Evolutionary conservation across 2,797 vertebrate species (phyloP), one percentile per base, ranked within the genome.

Genomic region (Eulemur mongoz): DNA sequence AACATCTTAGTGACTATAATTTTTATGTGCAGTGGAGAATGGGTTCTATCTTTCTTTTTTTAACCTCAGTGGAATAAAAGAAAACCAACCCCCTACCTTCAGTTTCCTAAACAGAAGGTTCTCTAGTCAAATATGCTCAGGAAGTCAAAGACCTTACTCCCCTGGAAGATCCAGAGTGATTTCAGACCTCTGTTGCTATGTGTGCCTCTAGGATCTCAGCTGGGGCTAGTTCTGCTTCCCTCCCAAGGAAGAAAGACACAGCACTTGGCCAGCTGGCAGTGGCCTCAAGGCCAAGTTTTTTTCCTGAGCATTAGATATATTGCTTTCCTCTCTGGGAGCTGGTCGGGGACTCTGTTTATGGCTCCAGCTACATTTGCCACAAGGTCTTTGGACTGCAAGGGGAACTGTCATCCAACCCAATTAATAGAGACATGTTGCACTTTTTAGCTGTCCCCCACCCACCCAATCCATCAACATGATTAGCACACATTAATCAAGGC

Each of bases 321-420:
- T 78, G 38, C 61, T 79, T 81, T 93, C 70, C 87, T 96, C 73
- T 92, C 45, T 82, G 89, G 87, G 57, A 96, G 79, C 67, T 76
- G 76, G 83, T 43, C 0, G 30, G 63, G 76, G 94, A 88, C 50
- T 96, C 75, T 89, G 85, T 65, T 91, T 76, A 90, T 85, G 91
- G 57, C 79, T 94, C 75, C 80, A 94, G 76, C 73, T 92, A 89
- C 93, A 82, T 92, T 97, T 90, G 93, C 94, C 95, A 96, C 80
- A 93, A 95, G 86, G 93, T 82, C 95, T 97, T 97, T 97, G 94
- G 95, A 95, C 84, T 80, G 27, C 73, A 70, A 90, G 30, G 69
- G 76, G 92, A 85, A 96, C 87, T 89, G 40, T 94, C 57, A 81
- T 95, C 94, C 96, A 98, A 94, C 43, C 67, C 95, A 97, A 97